Evolutionary conservation across 2,113 vertebrate genomes (phyloP), one percentile per base, ranked within the genome.

Genomic region (Isurus oxyrinchus): DNA sequence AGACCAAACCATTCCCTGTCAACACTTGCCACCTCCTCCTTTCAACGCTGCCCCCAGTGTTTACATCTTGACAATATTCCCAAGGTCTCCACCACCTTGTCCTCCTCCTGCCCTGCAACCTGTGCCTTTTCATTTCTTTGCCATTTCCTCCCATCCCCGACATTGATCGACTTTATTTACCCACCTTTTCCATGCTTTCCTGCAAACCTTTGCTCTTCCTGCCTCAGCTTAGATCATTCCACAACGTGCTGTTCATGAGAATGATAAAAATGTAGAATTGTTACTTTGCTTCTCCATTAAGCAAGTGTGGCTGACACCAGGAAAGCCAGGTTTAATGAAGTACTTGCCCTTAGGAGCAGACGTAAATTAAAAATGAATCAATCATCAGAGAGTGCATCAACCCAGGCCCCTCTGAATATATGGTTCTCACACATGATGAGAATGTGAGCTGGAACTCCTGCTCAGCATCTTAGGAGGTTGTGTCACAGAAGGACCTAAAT

Each of bases 331-430:
- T n/a, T 93, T 61, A 93, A 93, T 93, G 90, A 61, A n/a, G 90
- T 44, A 44, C 57, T 93, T 93, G 31, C 57, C 90, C 90, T 61
- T n/a, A 61, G 90, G 90, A 93, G 14, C 57, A 61, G 57, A 59
- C 57, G 59, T 93, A 93, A 93, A 93, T 93, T 93, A 93, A 93
- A 93, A 93, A 31, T n/a, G 7, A 93, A 63, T 93, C 55, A 93
- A n/a, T 61, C 13, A 21, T 93, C 57, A 21, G 35, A 93, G 55
- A 59, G 6, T n/a, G 59, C 25, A 31, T 61, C 90, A 93, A 59
- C 87, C 49, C 87, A 90, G 53, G 8, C 8, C 55, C 35, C 57
- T 19, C 90, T 40, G n/a, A 93, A 23, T 93, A 59, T 93, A 59
- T 59, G 57, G 31, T 40, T 93, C 90, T 61, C 90, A 61, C 90